These are phyloP conservation scores for Linnaemya vulpina DNA, from an alignment of 2,888 invertebrate species.

Conservation along the genomic window DNA sequence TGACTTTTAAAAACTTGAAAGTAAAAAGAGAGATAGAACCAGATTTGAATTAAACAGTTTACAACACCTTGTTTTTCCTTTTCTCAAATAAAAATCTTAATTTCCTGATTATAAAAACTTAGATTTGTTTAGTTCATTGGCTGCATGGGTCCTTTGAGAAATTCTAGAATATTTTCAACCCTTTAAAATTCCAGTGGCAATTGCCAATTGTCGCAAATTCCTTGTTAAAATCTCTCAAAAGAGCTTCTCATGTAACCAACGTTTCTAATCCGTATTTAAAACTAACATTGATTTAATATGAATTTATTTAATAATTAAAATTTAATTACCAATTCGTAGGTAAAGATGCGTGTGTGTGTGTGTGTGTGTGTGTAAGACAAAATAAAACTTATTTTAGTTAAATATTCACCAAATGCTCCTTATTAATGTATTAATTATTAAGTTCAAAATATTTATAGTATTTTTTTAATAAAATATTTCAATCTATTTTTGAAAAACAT, in stretches of 20 bases:
- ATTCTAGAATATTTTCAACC: not conserved
- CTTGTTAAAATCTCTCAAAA: not conserved
- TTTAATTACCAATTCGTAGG: constrained; percentile 80
- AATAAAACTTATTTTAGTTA: constrained; percentile 47
- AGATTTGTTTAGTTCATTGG: constrained; percentile 4
- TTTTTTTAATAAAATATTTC: constrained; percentile 15
- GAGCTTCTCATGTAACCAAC: not conserved
- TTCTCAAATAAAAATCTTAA: not conserved
- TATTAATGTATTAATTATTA: constrained; percentile 51
- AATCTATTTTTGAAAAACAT: constrained; percentile 79
- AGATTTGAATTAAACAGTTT: not conserved
- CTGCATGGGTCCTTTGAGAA: not conserved
- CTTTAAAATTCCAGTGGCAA: not conserved
- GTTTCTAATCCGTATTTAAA: constrained; percentile 6
- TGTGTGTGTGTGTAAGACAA: constrained; percentile 35
- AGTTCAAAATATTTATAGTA: constrained; percentile 52
- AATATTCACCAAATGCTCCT: constrained; percentile 46
- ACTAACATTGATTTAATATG: constrained; percentile 22
- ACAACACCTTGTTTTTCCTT: constrained; percentile 26
- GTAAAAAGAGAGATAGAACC: not conserved
- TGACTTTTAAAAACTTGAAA: not conserved
- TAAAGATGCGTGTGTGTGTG: constrained; percentile 77
- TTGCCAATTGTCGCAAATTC: not conserved
- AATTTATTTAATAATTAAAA: constrained; percentile 23
- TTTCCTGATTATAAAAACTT: constrained; percentile 4